A percentile compares a stretch with the other conserved stretches of the same genome.
Conservation (phyloP, 1,140 invertebrate species). For the Drosophila murphyi region DNA sequence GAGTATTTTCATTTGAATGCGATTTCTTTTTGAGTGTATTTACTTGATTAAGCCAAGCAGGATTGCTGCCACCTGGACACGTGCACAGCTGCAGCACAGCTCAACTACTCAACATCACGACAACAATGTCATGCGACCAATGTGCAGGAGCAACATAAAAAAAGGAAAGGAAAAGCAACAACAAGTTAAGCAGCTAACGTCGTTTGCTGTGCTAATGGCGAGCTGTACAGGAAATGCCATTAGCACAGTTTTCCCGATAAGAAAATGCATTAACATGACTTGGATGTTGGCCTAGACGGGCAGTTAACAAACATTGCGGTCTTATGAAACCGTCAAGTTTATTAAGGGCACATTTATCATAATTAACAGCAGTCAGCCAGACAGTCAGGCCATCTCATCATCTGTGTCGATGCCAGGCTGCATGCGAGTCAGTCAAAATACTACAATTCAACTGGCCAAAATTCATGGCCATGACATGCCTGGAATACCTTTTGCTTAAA, state of each 20-base stretch:
- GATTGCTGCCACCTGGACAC: conserved; percentile 31
- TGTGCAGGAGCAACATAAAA: conserved; percentile 40
- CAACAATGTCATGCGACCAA: conserved; percentile 47
- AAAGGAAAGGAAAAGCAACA: not conserved
- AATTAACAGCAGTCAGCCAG: conserved; percentile 54
- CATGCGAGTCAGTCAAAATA: conserved; percentile 1
- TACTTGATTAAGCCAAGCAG: conserved; percentile 8
- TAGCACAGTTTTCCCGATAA: conserved; percentile 58
- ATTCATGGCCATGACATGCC: conserved; percentile 49
- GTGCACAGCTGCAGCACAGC: conserved; percentile 15
- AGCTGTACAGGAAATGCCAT: conserved; percentile 70
- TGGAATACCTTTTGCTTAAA: conserved; percentile 65
- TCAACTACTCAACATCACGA: conserved; percentile 2
- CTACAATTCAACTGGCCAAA: conserved; percentile 61
- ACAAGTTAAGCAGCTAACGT: conserved; percentile 30
- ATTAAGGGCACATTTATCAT: conserved; percentile 77
- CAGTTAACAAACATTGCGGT: conserved; percentile 26
- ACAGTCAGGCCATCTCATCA: conserved; percentile 12
- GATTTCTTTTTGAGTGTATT: too few relatives aligned
- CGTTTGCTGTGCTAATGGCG: conserved; percentile 66
- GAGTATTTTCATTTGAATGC: too few relatives aligned
- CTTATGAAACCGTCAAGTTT: conserved; percentile 52
- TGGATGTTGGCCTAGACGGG: conserved; percentile 21
- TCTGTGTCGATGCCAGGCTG: conserved; percentile 10
- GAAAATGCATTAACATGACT: conserved; percentile 65